A percentile compares a stretch with the other conserved stretches of the same genome.
Conservation (phyloP, 2,888 invertebrate species). For the Micoletzkya japonica region DNA sequence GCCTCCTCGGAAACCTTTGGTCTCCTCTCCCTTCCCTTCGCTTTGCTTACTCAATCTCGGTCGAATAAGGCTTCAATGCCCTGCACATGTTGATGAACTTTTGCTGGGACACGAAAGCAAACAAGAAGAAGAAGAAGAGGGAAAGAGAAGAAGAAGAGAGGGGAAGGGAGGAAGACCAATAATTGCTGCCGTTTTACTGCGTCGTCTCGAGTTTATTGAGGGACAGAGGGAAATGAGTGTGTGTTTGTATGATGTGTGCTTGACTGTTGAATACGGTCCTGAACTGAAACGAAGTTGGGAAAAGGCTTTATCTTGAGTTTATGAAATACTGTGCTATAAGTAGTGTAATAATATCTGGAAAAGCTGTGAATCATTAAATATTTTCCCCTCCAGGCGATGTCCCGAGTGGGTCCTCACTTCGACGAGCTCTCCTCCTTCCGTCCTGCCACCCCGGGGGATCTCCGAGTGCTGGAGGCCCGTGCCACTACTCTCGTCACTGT, state of each 20-base stretch:
- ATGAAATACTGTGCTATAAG: too few relatives aligned
- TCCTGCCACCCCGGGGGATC: background rate
- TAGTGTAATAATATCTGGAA: too few relatives aligned
- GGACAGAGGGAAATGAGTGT: background rate
- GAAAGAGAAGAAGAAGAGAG: background rate
- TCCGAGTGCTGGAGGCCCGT: conserved; percentile 55
- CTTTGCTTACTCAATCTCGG: background rate
- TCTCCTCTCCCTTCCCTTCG: conserved; percentile 1
- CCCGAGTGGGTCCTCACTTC: conserved; percentile 21
- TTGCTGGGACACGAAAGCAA: background rate
- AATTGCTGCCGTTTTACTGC: too few relatives aligned
- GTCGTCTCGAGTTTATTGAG: too few relatives aligned
- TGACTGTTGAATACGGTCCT: too few relatives aligned
- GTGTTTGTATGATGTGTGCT: too few relatives aligned
- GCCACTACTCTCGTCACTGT: conserved; percentile 53
- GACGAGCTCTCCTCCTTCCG: conserved; percentile 14
- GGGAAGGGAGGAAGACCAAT: conserved; percentile 19
- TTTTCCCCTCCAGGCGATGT: conserved; percentile 11
- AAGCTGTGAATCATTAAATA: background rate
- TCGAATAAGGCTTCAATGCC: conserved; percentile 10
- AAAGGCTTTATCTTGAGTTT: too few relatives aligned
- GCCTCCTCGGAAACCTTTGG: conserved; percentile 7
- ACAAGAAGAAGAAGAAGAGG: background rate
- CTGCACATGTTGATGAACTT: conserved; percentile 6
- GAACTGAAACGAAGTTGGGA: too few relatives aligned